These are phyloP conservation scores for Lissocephala sabroskyi DNA, from an alignment of 2,888 invertebrate genomes.

Conservation along the genomic window DNA sequence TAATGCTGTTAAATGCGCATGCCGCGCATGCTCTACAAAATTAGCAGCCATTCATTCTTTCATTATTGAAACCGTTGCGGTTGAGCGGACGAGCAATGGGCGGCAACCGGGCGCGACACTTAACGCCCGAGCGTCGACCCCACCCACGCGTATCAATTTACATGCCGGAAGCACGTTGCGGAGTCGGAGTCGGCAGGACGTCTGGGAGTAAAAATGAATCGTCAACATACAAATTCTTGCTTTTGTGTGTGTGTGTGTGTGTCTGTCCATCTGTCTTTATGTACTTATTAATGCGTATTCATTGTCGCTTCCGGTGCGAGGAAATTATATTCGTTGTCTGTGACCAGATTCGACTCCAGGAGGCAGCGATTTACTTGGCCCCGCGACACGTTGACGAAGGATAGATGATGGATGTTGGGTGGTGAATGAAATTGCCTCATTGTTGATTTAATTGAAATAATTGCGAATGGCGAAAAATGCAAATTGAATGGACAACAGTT, in stretches of 20 bases:
- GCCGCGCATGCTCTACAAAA: slow-evolving; percentile 44
- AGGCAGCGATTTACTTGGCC: no score
- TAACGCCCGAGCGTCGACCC: neutral
- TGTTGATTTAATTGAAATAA: slow-evolving; percentile 62
- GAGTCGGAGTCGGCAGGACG: no score
- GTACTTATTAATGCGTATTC: slow-evolving; percentile 65
- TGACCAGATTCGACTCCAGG: neutral
- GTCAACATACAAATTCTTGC: slow-evolving; percentile 9
- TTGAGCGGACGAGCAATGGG: slow-evolving; percentile 22
- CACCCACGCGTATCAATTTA: slow-evolving; percentile 49
- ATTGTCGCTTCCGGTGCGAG: slow-evolving; percentile 64
- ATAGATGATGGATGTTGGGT: neutral
- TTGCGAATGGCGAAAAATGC: slow-evolving; percentile 63
- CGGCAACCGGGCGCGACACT: neutral
- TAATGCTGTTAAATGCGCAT: slow-evolving; percentile 57
- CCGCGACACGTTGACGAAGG: neutral
- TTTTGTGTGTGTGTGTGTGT: slow-evolving; percentile 7
- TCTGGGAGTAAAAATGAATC: no score
- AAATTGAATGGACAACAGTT: slow-evolving; percentile 55
- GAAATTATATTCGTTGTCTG: slow-evolving; percentile 54
- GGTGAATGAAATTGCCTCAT: slow-evolving; percentile 20
- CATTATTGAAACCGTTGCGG: slow-evolving; percentile 17
- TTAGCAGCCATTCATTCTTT: slow-evolving; percentile 52
- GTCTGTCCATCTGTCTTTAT: slow-evolving; percentile 12
- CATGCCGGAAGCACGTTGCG: slow-evolving; percentile 50